Base-by-base conservation (phyloP, 2,888 invertebrate species). In the Timema cristinae region DNA sequence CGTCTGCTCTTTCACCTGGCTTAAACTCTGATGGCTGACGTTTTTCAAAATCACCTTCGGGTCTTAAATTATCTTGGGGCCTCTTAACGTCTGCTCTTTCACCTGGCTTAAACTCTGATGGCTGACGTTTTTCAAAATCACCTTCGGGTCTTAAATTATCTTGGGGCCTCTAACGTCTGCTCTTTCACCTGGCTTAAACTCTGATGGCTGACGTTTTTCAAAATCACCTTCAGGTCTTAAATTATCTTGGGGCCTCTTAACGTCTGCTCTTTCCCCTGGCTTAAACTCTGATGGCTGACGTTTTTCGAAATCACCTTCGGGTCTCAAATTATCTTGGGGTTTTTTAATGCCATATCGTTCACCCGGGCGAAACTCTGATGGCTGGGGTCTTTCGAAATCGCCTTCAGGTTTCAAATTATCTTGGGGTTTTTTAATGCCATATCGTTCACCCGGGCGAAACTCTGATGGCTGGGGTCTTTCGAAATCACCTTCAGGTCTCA, bases 401-500 rank as follows among this genome's bases (percentile, higher is more conserved):
- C 73, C 88, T 79, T 86, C 85, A 50, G 73, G 78, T 59, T 70
- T 73, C 5, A 81, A 72, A 75, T 82, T 82, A 66, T 83, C 83
- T 0, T 73, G 82, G 80, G 75, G 79, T 75, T 63, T 79, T 80
- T 63, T 76, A 77, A 81, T 82, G 79, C 68, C 73, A 75, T 7
- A 75, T 49, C 78, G 72, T 63, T 76, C 76, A 50, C 74, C 78
- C 56, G 71, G 71, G 7, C 6, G 9, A 47, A 54, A 67, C 32
- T 68, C 56, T 11, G 50, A n/a, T 51, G 78, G 79, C 10, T 52
- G 32, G 10, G 32, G 54, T 8, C 76, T 80, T 78, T 66, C 72
- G n/a, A 50, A 76, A 73, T 84, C 86, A 2, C 91, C 91, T 80
- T 90, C 90, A 85, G 90, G 87, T 78, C 84, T 86, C 2, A 91